Base-by-base conservation (phyloP, 1,140 invertebrate species). In the Odontomachus brunneus region DNA sequence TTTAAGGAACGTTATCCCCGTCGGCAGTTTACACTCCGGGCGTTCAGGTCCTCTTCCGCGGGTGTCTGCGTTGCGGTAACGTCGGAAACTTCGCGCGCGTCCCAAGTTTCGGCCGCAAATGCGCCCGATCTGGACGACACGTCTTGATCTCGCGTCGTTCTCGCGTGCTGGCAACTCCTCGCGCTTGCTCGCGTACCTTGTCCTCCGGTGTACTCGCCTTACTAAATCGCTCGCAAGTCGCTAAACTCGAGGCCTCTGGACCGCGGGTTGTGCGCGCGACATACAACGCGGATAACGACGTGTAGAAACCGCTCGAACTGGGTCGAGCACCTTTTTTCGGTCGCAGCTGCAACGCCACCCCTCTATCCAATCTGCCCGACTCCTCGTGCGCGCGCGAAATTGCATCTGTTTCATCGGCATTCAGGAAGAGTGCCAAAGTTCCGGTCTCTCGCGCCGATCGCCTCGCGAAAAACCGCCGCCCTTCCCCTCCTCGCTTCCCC, bases 331-430 rank as follows among this genome's bases (percentile, higher is more conserved):
- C 55, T 75, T 84, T 80, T 80, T 85, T 65, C 62, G 59, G 29
- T 48, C 33, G 38, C 19, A 60, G 62, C 51, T 59, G 72, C 78
- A 69, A 57, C 63, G 73, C 51, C 62, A 55, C 24, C 60, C 65
- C 73, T 66, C 24, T 55, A 83, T 89, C 82, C 84, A 66, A 87
- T 89, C 81, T 22, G 44, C 53, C 57, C 33, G 19, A 53, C 24
- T 81, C 22, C 69, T 82, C 44, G 57, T 33, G 65, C 38, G 17
- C 73, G 80, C 49, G 19, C 72, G 75, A 83, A 78, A 85, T 87
- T 87, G 83, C 87, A 85, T 89, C 85, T 87, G 85, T 89, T 87
- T 87, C 76, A 80, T 89, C 83, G 80, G 69, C 80, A 71, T 87
- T 82, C 85, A 81, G 83, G 83, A 87, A 67, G 74, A 85, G 87